phyloP scores from a whole-genome alignment of 2,797 vertebrate genomes.

The Lepus townsendii region DNA sequence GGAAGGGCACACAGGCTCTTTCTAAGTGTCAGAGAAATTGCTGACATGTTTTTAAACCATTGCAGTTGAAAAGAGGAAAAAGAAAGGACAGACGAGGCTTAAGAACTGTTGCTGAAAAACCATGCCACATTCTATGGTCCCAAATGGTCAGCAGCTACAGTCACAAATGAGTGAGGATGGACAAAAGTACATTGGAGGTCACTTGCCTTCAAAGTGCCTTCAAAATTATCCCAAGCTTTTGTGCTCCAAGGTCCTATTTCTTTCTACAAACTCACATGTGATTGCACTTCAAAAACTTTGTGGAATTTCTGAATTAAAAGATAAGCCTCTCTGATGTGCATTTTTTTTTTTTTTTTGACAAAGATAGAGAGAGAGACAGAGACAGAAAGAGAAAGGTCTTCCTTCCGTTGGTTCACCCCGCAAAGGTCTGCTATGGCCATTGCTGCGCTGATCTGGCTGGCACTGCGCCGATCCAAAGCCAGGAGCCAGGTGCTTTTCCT shows the following conservation, averaged over 20 bases:
- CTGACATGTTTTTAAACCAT: slow-evolving; percentile 25
- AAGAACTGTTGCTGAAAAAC: background rate
- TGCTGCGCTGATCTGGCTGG: no score
- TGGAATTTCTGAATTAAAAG: no score
- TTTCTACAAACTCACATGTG: background rate
- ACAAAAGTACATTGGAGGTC: background rate
- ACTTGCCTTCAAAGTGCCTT: background rate
- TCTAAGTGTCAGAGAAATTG: slow-evolving; percentile 22
- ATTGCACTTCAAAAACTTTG: no score
- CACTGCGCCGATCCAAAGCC: no score
- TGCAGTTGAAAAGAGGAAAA: background rate
- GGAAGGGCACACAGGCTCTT: background rate
- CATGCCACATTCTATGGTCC: background rate
- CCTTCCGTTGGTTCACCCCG: no score
- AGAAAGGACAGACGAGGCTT: background rate
- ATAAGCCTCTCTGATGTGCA: no score
- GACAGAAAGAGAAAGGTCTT: background rate
- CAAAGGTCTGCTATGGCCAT: no score
- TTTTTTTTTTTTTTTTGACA: background rate
- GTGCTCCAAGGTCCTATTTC: slow-evolving; percentile 1
- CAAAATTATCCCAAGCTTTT: background rate
- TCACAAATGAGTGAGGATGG: background rate
- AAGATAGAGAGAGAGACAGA: background rate
- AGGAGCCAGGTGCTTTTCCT: no score
- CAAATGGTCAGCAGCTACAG: background rate